A percentile compares a stretch with the other conserved stretches of the same genome.
phyloP scores from a whole-genome alignment of 2,888 invertebrate species.

The Noctua comes region DNA sequence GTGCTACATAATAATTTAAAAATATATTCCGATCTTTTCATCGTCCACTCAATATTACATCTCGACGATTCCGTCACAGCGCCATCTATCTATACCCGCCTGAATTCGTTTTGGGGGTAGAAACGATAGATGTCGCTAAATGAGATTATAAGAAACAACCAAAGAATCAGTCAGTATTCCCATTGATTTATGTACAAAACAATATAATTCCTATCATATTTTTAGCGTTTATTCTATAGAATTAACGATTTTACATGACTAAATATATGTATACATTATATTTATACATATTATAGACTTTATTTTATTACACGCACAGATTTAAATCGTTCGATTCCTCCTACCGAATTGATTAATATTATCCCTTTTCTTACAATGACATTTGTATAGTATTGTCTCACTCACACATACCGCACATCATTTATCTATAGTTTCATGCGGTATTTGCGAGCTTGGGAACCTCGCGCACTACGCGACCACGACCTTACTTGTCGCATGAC shows the following conservation, averaged over 20 bases:
- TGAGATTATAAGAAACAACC: slow-evolving; percentile 30
- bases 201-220: background rate
- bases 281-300: background rate
- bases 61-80: slow-evolving; percentile 21
- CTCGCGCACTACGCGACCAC: background rate
- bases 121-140: slow-evolving; percentile 15
- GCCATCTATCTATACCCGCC: background rate
- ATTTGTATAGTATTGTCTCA: background rate
- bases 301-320: background rate
- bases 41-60: background rate
- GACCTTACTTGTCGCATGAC: background rate
- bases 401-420: background rate
- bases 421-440: background rate
- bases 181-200: slow-evolving; percentile 1
- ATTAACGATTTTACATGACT: background rate
- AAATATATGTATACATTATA: background rate
- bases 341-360: background rate
- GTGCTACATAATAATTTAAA: too few species aligned
- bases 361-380: background rate
- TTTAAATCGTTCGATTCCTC: background rate
- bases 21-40: background rate
- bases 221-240: background rate
- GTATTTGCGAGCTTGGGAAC: background rate
- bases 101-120: background rate
- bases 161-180: slow-evolving; percentile 44